These are phyloP conservation scores for Sarcophilus harrisii DNA, from an alignment of 2,797 vertebrate genomes.

Conservation along the genomic window DNA sequence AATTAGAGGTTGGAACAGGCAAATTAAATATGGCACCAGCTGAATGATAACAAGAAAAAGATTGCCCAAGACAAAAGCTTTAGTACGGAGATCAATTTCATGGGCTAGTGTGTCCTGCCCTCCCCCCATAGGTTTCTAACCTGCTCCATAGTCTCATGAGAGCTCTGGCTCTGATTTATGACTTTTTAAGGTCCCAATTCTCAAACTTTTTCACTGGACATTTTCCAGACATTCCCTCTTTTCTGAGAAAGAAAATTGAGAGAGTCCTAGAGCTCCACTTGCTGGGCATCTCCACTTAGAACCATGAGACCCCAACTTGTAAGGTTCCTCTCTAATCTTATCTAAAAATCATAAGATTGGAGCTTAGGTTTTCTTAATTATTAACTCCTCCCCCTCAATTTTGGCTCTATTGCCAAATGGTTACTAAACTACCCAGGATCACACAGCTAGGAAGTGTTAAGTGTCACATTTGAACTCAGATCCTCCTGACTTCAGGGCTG, in stretches of 20 bases:
- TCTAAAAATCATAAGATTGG: not conserved
- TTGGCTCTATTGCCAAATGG: not conserved
- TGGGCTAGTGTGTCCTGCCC: constrained; percentile 28
- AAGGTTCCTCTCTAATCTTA: not conserved
- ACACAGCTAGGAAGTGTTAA: too few species aligned
- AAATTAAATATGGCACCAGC: constrained; percentile 72
- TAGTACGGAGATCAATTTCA: constrained; percentile 54
- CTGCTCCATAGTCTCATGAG: constrained; percentile 14
- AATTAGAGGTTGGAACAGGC: constrained; percentile 52
- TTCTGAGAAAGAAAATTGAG: not conserved
- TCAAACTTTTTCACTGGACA: not conserved
- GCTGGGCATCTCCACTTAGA: not conserved
- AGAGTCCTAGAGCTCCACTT: not conserved
- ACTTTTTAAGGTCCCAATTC: constrained; percentile 8
- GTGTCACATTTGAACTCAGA: too few species aligned
- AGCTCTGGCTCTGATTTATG: constrained; percentile 47
- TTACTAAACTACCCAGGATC: not conserved
- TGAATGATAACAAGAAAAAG: constrained; percentile 69
- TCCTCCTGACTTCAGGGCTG: too few species aligned
- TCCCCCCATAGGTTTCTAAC: not conserved
- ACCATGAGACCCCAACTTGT: not conserved
- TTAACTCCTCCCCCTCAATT: not conserved
- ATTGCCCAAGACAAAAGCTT: constrained; percentile 62
- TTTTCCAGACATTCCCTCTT: not conserved
- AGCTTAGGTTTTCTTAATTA: not conserved